These are phyloP conservation scores for Galagoides demidoff DNA, from an alignment of 2,797 vertebrate genomes.

Conservation along the genomic window DNA sequence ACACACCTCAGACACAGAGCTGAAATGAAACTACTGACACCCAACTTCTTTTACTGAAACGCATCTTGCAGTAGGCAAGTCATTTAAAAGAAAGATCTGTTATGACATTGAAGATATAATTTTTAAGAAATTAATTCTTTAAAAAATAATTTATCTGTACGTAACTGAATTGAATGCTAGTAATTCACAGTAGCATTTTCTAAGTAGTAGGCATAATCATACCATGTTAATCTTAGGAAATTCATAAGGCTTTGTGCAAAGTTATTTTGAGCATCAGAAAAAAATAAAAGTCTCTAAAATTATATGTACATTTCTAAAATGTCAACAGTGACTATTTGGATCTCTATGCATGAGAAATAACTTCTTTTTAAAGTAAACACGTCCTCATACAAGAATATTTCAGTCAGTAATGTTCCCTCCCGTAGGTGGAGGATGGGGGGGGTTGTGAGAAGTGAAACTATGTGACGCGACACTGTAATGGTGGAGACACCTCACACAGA, in stretches of 20 bases:
- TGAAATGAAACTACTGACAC: neutral
- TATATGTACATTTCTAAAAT: neutral
- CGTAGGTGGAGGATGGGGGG: too few species aligned
- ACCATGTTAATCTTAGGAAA: neutral
- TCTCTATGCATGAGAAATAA: neutral
- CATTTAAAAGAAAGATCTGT: neutral
- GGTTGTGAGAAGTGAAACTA: neutral
- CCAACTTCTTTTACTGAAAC: neutral
- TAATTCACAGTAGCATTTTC: neutral
- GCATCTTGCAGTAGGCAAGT: neutral
- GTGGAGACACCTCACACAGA: neutral
- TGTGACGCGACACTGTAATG: neutral
- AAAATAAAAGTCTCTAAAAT: slow-evolving; percentile 26
- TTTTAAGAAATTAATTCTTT: neutral
- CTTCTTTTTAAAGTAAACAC: slow-evolving; percentile 2
- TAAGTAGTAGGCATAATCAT: neutral
- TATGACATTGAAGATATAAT: neutral
- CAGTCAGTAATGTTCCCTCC: neutral
- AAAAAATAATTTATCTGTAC: neutral
- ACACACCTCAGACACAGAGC: neutral
- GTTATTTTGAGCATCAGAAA: neutral
- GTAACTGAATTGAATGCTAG: neutral
- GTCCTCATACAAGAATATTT: neutral
- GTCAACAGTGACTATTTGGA: neutral
- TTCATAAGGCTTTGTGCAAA: neutral